A percentile compares a stretch with the other conserved stretches of the same genome.
Conservation (phyloP, 2,888 invertebrate genomes). For the Blastobasis adustella region DNA sequence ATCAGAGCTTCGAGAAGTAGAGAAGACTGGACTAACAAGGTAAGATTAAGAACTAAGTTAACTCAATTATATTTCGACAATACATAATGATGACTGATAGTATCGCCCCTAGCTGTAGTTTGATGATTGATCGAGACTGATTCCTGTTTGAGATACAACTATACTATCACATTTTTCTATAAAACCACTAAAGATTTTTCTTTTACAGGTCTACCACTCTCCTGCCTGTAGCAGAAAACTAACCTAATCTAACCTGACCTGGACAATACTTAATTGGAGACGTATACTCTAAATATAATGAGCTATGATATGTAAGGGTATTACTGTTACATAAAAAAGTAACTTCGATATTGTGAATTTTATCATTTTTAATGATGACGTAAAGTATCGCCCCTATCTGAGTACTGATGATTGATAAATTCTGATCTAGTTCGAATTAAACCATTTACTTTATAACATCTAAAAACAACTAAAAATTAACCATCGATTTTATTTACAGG, state of each 20-base stretch:
- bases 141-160: neutral
- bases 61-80: too few species aligned
- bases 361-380: slow-evolving; percentile 31
- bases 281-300: too few species aligned
- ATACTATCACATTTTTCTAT: too few species aligned
- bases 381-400: slow-evolving; percentile 27
- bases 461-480: too few species aligned
- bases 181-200: slow-evolving; percentile 69
- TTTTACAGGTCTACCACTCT: slow-evolving; percentile 37
- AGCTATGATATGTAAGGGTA: too few species aligned
- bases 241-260: too few species aligned
- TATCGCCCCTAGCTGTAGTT: slow-evolving; percentile 28
- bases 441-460: too few species aligned
- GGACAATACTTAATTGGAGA: too few species aligned
- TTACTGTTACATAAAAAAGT: too few species aligned
- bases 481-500: too few species aligned
- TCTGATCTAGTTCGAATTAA: slow-evolving; percentile 18
- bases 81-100: slow-evolving; percentile 18
- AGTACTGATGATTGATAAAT: slow-evolving; percentile 32
- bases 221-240: slow-evolving; percentile 70
- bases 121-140: slow-evolving; percentile 29
- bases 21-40: neutral
- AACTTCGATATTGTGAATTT: slow-evolving; percentile 16
- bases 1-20: too few species aligned
- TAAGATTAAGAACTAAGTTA: too few species aligned